Conservation (phyloP, 53 echinoderm and acorn worm species). For the Temnopleurus reevesii region DNA sequence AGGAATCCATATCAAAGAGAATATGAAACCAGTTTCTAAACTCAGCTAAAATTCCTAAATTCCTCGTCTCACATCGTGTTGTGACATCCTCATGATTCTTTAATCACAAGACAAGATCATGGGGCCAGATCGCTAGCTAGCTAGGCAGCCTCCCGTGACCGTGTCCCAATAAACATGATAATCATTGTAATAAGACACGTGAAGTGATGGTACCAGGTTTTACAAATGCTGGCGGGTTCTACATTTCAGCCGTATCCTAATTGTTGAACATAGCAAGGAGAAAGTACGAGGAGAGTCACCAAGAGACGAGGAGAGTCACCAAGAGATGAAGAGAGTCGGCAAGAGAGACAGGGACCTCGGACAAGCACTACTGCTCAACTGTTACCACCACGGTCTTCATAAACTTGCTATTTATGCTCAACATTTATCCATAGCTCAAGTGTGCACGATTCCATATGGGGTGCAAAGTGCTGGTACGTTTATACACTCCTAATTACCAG, state of each 20-base stretch:
- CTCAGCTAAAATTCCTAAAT: background rate
- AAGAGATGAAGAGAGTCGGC: background rate
- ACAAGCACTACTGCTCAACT: slow-evolving; percentile 6
- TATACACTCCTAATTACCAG: background rate
- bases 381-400: background rate
- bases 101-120: background rate
- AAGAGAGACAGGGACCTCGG: too few relatives aligned
- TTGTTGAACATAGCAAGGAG: background rate
- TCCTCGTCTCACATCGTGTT: background rate
- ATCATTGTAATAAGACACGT: slow-evolving; percentile 16
- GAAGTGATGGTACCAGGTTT: slow-evolving; percentile 17
- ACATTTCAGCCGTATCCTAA: background rate
- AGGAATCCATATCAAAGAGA: background rate
- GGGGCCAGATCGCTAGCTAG: slow-evolving; percentile 9
- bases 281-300: background rate
- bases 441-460: slow-evolving; percentile 25
- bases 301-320: background rate
- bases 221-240: slow-evolving; percentile 16
- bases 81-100: background rate
- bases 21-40: background rate
- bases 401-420: slow-evolving; percentile 3
- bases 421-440: background rate
- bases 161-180: background rate
- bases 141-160: background rate
- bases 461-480: background rate